Evolutionary conservation across 2,888 invertebrate genomes (phyloP).

Genomic region (Mythimna albipuncta): DNA sequence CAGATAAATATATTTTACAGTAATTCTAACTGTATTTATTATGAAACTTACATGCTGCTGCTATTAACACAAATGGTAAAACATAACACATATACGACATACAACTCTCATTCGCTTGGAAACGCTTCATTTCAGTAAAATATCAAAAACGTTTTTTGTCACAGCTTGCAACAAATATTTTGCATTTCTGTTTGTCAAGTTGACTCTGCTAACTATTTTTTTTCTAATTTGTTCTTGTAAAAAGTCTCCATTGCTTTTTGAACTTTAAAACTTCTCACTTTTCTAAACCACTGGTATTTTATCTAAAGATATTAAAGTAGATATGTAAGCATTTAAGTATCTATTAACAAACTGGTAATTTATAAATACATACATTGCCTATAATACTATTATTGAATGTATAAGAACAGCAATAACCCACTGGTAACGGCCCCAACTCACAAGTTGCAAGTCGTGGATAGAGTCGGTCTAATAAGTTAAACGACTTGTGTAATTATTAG

Average conservation of each 20-base stretch:
- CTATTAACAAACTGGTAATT: too few species aligned
- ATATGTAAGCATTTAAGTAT: too few species aligned
- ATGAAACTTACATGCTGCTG: slow-evolving; percentile 45
- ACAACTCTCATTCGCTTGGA: slow-evolving; percentile 6
- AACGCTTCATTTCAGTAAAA: slow-evolving; percentile 41
- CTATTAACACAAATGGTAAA: slow-evolving; percentile 30
- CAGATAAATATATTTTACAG: too few species aligned
- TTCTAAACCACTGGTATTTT: too few species aligned
- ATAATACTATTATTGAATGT: too few species aligned
- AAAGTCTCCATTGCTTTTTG: neutral
- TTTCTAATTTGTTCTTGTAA: neutral
- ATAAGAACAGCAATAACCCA: too few species aligned
- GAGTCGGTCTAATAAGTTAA: too few species aligned
- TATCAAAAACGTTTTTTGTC: slow-evolving; percentile 16
- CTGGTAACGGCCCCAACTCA: too few species aligned
- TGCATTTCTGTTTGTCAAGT: slow-evolving; percentile 16
- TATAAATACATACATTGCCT: too few species aligned
- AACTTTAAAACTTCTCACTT: neutral
- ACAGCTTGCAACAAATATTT: slow-evolving; percentile 18
- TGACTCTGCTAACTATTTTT: slow-evolving; percentile 23
- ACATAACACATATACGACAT: slow-evolving; percentile 32
- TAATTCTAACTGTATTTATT: neutral
- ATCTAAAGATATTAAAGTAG: too few species aligned
- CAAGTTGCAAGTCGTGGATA: too few species aligned
- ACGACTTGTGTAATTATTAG: too few species aligned